Conservation (phyloP, 2,888 invertebrate genomes). For the Eristalis intricaria region DNA sequence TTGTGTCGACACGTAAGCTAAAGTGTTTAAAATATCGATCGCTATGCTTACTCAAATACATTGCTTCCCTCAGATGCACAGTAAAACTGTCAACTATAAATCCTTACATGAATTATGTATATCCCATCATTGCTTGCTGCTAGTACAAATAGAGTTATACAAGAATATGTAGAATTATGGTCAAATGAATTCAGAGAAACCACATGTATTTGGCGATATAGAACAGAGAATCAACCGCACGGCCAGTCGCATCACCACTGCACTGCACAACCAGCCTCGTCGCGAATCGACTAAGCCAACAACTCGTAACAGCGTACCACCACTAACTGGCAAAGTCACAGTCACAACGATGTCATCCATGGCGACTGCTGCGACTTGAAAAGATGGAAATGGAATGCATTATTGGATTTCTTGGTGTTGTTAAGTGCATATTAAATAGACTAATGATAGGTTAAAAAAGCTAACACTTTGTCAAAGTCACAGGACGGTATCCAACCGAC, state of each 20-base stretch:
- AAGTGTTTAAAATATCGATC: background rate
- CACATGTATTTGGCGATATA: conserved; percentile 54
- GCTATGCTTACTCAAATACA: background rate
- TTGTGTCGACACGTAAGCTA: no score
- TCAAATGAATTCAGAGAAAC: conserved; percentile 67
- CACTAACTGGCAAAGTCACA: background rate
- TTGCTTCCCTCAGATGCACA: background rate
- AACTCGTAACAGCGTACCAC: background rate
- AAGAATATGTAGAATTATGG: conserved; percentile 69
- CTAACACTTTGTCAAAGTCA: conserved; percentile 62
- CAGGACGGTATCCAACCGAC: conserved; percentile 52
- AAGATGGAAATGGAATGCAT: conserved; percentile 71
- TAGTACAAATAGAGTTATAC: conserved; percentile 68
- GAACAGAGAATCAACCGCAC: conserved; percentile 42
- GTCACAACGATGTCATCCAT: conserved; percentile 7
- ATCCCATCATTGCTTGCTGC: conserved; percentile 26
- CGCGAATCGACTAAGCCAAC: background rate
- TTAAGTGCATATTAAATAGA: conserved; percentile 72
- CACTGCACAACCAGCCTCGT: background rate
- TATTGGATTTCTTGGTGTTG: conserved; percentile 72
- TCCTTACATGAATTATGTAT: conserved; percentile 55
- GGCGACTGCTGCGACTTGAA: conserved; percentile 15
- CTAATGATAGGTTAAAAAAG: conserved; percentile 67
- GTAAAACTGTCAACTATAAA: conserved; percentile 40
- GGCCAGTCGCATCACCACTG: background rate